Conservation (phyloP, 2,888 invertebrate species). For the Sthenelais limicola region DNA sequence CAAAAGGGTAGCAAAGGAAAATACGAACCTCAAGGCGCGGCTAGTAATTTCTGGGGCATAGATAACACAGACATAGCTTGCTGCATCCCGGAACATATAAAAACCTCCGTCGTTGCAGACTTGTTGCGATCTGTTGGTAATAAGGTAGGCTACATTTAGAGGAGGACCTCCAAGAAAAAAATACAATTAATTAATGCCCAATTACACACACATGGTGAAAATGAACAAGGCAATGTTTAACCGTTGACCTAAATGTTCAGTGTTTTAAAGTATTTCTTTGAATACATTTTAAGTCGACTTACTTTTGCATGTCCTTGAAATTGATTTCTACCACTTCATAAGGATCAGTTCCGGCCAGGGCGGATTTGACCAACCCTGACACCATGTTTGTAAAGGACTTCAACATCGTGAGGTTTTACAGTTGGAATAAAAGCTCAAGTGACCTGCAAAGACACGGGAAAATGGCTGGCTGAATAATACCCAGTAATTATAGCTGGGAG, state of each 20-base stretch:
- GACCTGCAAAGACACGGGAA: no score
- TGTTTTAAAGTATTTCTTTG: not conserved
- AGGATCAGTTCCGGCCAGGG: constrained; percentile 49
- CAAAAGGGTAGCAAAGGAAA: not conserved
- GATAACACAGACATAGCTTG: constrained; percentile 23
- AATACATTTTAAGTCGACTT: constrained; percentile 37
- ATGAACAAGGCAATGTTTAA: not conserved
- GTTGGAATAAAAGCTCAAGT: no score
- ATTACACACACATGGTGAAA: not conserved
- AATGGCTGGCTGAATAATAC: no score
- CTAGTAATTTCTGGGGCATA: constrained; percentile 28
- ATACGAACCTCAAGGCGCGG: constrained; percentile 25
- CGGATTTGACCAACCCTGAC: constrained; percentile 32
- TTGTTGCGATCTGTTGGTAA: not conserved
- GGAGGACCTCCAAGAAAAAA: not conserved
- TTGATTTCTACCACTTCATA: constrained; percentile 59
- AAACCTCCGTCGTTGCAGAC: constrained; percentile 8
- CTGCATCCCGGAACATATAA: constrained; percentile 23
- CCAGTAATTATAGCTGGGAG: no score
- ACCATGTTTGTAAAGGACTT: constrained; percentile 36
- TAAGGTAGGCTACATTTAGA: not conserved
- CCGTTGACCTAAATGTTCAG: not conserved
- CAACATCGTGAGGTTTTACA: constrained; percentile 12
- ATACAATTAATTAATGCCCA: not conserved
- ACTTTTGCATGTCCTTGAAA: constrained; percentile 56